These are phyloP conservation scores for Alcis repandata DNA, from an alignment of 2,888 invertebrate genomes.

Conservation along the genomic window DNA sequence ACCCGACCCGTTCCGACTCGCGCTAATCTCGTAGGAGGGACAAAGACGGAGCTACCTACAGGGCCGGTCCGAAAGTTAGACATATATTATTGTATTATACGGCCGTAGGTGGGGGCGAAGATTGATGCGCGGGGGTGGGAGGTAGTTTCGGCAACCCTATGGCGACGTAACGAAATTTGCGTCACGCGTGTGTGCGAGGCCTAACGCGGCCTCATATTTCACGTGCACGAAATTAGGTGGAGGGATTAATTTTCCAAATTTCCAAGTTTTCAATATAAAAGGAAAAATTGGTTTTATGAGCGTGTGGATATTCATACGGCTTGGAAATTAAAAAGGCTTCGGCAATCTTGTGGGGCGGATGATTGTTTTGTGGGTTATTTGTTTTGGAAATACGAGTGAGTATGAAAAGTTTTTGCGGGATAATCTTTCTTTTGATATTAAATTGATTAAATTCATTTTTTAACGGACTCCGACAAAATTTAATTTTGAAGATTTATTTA, in stretches of 20 bases:
- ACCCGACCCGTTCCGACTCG: constrained; percentile 60
- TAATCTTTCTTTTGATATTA: constrained; percentile 1
- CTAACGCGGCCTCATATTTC: constrained; percentile 79
- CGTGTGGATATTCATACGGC: constrained; percentile 61
- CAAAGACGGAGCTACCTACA: constrained; percentile 74
- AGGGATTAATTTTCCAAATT: constrained; percentile 81
- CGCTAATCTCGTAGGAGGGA: constrained; percentile 52
- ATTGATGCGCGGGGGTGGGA: constrained; percentile 80
- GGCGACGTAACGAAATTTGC: constrained; percentile 83
- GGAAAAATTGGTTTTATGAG: constrained; percentile 71
- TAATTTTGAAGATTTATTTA: too few species aligned
- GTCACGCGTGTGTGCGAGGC: constrained; percentile 73
- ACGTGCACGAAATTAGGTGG: constrained; percentile 80
- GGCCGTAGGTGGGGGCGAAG: constrained; percentile 85
- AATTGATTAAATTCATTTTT: too few species aligned
- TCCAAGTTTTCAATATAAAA: constrained; percentile 76
- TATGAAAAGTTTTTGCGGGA: constrained; percentile 14
- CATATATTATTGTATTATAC: constrained; percentile 87
- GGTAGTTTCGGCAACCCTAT: constrained; percentile 85
- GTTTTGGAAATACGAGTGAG: constrained; percentile 8
- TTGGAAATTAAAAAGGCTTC: constrained; percentile 77
- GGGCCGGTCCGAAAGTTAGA: constrained; percentile 86
- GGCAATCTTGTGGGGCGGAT: constrained; percentile 46
- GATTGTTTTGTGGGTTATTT: constrained; percentile 35
- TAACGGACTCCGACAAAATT: too few species aligned